Base-by-base conservation (phyloP, 2,888 invertebrate species). In the Pocota personata region DNA sequence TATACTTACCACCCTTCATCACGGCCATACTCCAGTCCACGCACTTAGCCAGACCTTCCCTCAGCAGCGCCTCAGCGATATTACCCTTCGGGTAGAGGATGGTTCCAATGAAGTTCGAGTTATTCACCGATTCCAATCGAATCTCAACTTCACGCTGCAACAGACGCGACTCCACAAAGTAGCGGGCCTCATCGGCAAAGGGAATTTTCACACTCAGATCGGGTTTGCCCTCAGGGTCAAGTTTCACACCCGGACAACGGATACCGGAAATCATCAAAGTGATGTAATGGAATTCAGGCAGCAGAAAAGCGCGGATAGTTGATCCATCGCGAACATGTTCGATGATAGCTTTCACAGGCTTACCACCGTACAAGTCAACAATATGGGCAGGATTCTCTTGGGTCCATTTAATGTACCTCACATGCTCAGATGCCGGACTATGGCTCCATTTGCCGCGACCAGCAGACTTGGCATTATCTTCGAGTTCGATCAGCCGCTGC, bases 291-390 rank as follows among this genome's bases (percentile, higher is more conserved):
- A 95, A 98, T 80, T 97, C 97, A 1, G 99, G 98, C 75, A 99
- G 93, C 10, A 99, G 93, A 90, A 98, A 97, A 2, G 97, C 96
- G 87, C 99, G 95, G 12, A 99, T 95, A 0, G 99, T 99, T 35
- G 98, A 98, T 0, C 99, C 99, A 93, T 99, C 99, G 75, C 98
- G 95, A 0, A 99, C 99, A 93, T 98, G 98, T 91, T 99, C 99
- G 89, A 99, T 96, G 76, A 99, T 95, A 55, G 99, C 98, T 92
- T 96, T 96, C 4, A 99, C 94, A 0, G 97, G 98, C 90, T 98
- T 97, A 40, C 96, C 96, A 86, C 96, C 96, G 88, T 95, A 95
- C 90, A 97, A 96, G 89, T 98, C 98, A 3, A 99, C 97, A 93
- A 96, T 95, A 64, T 94, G 94, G 66, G 95, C 93, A n/a, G 95